These are phyloP conservation scores for Narcine bancroftii DNA, from an alignment of 2,113 vertebrate genomes.

Conservation along the genomic window DNA sequence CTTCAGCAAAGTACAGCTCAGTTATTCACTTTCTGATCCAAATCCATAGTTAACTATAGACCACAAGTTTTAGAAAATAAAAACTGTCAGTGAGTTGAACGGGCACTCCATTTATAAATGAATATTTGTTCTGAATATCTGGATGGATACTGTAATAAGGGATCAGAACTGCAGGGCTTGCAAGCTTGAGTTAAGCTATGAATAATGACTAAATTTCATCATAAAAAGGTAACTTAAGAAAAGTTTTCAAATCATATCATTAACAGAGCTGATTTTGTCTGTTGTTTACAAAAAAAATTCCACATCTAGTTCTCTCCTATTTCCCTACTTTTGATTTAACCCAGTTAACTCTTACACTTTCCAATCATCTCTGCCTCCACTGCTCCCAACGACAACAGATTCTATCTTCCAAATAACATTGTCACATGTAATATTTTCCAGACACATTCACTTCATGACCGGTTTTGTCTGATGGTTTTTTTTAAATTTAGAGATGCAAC, in stretches of 20 bases:
- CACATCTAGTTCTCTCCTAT: background rate
- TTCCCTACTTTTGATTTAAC: background rate
- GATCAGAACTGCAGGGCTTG: background rate
- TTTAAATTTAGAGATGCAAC: no score
- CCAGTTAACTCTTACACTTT: background rate
- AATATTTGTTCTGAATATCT: background rate
- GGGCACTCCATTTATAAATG: background rate
- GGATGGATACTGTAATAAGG: background rate
- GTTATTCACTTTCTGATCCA: background rate
- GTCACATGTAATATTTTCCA: background rate
- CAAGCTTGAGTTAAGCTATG: background rate
- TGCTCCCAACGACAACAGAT: background rate
- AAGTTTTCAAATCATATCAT: background rate
- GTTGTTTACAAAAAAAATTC: background rate
- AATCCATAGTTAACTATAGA: background rate
- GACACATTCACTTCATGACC: background rate
- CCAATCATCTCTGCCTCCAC: background rate
- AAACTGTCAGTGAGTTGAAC: background rate
- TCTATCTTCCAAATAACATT: background rate
- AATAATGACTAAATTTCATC: background rate
- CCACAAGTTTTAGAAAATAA: background rate
- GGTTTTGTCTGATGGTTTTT: background rate
- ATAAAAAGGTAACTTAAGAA: background rate
- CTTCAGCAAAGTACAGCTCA: background rate
- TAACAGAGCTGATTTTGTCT: background rate